phyloP scores from a whole-genome alignment of 2,113 vertebrate species.

The Rhinogobius similis region DNA sequence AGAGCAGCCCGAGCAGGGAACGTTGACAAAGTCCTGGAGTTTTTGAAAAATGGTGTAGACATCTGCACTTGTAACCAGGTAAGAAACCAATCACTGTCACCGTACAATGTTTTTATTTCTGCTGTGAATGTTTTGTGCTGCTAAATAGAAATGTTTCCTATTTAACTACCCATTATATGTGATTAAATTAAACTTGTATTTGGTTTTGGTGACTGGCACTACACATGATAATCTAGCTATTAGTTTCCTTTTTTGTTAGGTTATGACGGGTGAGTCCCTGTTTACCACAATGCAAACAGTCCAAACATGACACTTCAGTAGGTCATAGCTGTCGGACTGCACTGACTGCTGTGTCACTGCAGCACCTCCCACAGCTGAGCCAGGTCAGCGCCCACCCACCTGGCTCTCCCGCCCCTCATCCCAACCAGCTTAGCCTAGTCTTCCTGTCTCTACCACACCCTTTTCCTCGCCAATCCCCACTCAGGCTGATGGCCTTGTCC shows the following conservation, averaged over 20 bases:
- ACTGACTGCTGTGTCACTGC: conserved; percentile 28
- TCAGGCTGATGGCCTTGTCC: conserved; percentile 7
- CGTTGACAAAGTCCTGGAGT: conserved; percentile 95
- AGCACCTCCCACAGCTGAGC: conserved; percentile 14
- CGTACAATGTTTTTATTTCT: not conserved
- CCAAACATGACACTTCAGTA: not conserved
- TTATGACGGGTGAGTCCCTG: not conserved
- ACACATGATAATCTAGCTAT: not conserved
- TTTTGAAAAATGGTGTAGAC: conserved; percentile 92
- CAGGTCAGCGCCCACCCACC: conserved; percentile 8
- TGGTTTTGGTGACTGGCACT: not conserved
- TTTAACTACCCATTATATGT: not conserved
- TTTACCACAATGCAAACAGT: not conserved
- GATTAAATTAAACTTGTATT: not conserved
- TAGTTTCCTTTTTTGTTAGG: not conserved
- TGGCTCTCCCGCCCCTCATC: not conserved
- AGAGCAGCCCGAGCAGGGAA: conserved; percentile 95
- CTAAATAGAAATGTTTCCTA: no score
- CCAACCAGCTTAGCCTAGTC: conserved; percentile 5
- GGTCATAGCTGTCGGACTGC: conserved; percentile 7
- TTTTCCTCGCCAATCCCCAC: conserved; percentile 16
- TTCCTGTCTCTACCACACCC: conserved; percentile 9
- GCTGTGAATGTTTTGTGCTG: not conserved
- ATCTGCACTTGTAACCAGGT: conserved; percentile 98
- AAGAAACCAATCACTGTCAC: conserved; percentile 30